phyloP scores from a whole-genome alignment of 2,888 invertebrate species.

The Chironomus tentans region DNA sequence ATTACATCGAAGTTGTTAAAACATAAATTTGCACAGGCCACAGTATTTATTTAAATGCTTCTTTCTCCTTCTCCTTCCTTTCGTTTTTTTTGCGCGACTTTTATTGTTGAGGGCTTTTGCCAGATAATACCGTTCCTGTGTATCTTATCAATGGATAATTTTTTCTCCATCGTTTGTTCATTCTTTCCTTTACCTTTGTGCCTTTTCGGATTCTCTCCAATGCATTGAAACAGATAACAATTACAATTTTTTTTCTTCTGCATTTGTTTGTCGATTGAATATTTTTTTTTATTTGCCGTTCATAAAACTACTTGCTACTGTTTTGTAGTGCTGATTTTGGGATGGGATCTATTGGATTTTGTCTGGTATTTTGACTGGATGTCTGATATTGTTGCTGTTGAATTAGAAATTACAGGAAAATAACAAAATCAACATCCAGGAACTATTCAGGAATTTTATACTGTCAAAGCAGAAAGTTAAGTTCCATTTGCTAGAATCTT shows the following conservation, averaged over 20 bases:
- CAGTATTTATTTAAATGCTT: constrained; percentile 1
- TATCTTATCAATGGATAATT: constrained; percentile 19
- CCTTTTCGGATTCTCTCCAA: neutral
- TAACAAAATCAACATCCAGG: too few species aligned
- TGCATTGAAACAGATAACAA: neutral
- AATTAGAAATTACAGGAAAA: too few species aligned
- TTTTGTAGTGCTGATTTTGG: neutral
- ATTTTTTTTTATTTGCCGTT: neutral
- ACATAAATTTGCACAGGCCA: constrained; percentile 22
- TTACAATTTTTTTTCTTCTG: neutral
- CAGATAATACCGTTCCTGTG: neutral
- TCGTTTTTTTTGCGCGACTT: neutral
- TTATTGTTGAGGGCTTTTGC: neutral
- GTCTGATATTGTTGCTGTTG: too few species aligned
- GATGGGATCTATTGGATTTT: neutral
- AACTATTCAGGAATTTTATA: too few species aligned
- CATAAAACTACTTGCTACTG: neutral
- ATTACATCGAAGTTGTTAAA: constrained; percentile 16
- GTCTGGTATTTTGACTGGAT: too few species aligned
- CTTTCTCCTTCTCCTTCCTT: neutral
- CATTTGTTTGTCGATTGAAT: neutral
- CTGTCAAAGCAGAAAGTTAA: too few species aligned
- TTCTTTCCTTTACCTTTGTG: neutral
- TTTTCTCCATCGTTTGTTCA: neutral
- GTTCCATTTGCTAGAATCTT: too few species aligned